Conservation (phyloP, 2,113 vertebrate genomes). For the Microtus ochrogaster region DNA sequence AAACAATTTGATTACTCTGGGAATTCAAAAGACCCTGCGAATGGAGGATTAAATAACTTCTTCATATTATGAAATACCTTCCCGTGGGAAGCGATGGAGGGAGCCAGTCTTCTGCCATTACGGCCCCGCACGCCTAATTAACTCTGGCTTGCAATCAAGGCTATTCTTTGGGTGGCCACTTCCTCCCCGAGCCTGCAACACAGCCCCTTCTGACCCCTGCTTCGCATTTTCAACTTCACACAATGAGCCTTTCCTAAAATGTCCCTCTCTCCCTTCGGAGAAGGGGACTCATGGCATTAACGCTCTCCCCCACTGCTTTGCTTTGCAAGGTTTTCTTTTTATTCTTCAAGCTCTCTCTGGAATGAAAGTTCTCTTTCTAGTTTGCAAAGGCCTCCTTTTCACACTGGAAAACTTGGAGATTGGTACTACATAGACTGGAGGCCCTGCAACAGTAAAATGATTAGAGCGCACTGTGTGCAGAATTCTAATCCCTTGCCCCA, state of each 20-base stretch:
- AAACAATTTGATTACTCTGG: conserved; percentile 61
- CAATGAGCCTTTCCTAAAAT: conserved; percentile 73
- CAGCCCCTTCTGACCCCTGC: conserved; percentile 57
- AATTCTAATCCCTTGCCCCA: conserved; percentile 67
- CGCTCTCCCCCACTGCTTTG: conserved; percentile 61
- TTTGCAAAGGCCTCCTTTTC: conserved; percentile 73
- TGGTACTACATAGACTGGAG: conserved; percentile 63
- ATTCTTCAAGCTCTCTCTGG: conserved; percentile 56
- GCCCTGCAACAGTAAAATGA: conserved; percentile 65
- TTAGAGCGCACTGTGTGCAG: conserved; percentile 60
- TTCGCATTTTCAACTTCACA: conserved; percentile 72
- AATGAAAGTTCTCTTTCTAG: conserved; percentile 69
- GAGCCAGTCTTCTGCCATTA: conserved; percentile 46
- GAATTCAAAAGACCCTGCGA: conserved; percentile 53
- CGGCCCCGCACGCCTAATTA: conserved; percentile 57
- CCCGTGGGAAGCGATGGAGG: conserved; percentile 18
- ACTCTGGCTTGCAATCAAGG: conserved; percentile 70
- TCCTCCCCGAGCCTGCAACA: not conserved
- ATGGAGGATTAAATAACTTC: conserved; percentile 65
- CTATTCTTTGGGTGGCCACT: conserved; percentile 67
- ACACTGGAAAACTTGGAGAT: conserved; percentile 67
- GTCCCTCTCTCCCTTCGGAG: conserved; percentile 59
- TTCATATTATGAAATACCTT: conserved; percentile 51
- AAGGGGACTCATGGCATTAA: conserved; percentile 51
- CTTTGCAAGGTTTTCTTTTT: conserved; percentile 46